These are phyloP conservation scores for Graptemys geographica DNA, from an alignment of 2,797 vertebrate genomes.

Conservation along the genomic window DNA sequence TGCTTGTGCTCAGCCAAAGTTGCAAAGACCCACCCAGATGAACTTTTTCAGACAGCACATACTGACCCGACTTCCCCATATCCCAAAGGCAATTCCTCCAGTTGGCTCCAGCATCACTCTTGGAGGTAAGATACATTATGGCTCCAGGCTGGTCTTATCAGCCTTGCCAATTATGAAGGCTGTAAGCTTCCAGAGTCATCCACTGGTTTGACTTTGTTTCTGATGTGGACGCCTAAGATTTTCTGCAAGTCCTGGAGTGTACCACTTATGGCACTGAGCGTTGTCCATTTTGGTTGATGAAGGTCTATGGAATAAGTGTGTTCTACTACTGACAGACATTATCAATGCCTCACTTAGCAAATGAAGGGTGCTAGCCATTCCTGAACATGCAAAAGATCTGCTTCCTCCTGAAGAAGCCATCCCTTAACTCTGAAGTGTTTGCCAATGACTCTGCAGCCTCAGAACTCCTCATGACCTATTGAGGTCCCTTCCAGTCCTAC, in stretches of 20 bases:
- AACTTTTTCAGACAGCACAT: neutral
- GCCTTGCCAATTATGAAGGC: neutral
- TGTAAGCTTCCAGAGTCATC: neutral
- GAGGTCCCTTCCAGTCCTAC: neutral
- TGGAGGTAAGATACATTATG: neutral
- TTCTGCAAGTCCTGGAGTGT: neutral
- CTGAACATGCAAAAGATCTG: neutral
- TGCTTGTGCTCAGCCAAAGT: neutral
- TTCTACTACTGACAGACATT: neutral
- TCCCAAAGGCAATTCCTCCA: neutral
- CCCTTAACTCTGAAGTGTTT: neutral
- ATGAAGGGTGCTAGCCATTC: neutral
- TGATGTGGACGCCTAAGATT: neutral
- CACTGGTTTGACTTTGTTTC: neutral
- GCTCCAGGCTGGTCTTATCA: neutral
- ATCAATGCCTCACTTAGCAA: neutral
- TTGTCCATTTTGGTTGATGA: neutral
- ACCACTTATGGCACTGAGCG: too few species aligned
- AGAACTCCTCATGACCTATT: neutral
- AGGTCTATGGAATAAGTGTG: neutral
- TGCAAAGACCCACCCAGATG: neutral
- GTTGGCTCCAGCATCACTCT: neutral
- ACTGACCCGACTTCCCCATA: neutral
- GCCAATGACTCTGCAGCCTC: neutral
- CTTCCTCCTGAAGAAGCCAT: neutral